These are phyloP conservation scores for Drosophila recens DNA, from an alignment of 2,888 invertebrate species.

Conservation along the genomic window DNA sequence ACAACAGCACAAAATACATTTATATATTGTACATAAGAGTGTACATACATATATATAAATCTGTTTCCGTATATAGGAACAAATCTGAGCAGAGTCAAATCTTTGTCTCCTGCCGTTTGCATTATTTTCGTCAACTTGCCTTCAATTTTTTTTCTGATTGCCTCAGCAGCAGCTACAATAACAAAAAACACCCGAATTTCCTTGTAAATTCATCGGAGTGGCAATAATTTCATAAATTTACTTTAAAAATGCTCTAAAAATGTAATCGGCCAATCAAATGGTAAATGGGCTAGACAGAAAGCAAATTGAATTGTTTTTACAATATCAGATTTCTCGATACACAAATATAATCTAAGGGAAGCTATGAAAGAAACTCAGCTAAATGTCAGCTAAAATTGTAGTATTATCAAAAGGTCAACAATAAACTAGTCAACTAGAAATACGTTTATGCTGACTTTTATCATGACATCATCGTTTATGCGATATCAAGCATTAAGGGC, in stretches of 20 bases:
- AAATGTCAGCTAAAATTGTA: neutral
- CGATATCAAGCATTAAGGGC: neutral
- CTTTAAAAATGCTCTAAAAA: slow-evolving; percentile 6
- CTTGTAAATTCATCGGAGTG: slow-evolving; percentile 22
- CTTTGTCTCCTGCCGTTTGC: slow-evolving; percentile 57
- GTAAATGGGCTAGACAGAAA: slow-evolving; percentile 9
- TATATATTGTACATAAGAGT: slow-evolving; percentile 13
- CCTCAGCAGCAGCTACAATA: slow-evolving; percentile 30
- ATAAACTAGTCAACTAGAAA: neutral
- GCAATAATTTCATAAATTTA: slow-evolving; percentile 32
- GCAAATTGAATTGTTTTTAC: neutral
- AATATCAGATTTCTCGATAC: neutral
- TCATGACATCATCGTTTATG: slow-evolving; percentile 9
- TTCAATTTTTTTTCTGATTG: slow-evolving; percentile 34
- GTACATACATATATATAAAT: neutral
- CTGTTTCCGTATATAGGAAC: slow-evolving; percentile 8
- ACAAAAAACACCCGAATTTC: slow-evolving; percentile 11
- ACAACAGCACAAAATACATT: slow-evolving; percentile 45
- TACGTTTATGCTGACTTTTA: neutral
- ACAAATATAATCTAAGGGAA: neutral
- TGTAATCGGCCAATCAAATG: slow-evolving; percentile 13
- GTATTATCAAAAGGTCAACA: neutral
- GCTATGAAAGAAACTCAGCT: neutral
- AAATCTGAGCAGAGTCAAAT: slow-evolving; percentile 37
- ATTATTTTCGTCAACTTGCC: slow-evolving; percentile 37